phyloP scores from a whole-genome alignment of 2,113 vertebrate genomes.

The Tonatia bakeri region DNA sequence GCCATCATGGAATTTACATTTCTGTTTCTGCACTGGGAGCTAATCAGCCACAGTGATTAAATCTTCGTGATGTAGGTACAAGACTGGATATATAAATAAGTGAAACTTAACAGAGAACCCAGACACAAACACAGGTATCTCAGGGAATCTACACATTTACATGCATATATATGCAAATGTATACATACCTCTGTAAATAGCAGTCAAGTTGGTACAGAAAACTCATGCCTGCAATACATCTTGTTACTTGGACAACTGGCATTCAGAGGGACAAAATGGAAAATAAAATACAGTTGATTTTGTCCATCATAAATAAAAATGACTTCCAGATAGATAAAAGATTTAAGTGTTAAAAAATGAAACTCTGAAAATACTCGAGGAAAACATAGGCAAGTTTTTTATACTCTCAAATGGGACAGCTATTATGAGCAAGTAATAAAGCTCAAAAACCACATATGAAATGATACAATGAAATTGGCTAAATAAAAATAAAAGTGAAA shows the following conservation, averaged over 20 bases:
- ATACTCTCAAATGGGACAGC: neutral
- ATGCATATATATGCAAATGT: neutral
- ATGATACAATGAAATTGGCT: neutral
- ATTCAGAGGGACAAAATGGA: neutral
- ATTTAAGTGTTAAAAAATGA: neutral
- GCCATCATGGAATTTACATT: neutral
- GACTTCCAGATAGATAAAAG: neutral
- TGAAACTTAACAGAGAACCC: neutral
- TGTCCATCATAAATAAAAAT: neutral
- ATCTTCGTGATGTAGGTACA: neutral
- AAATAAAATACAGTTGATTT: neutral
- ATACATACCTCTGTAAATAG: neutral
- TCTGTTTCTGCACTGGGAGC: neutral
- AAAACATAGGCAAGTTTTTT: constrained; percentile 9
- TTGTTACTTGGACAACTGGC: neutral
- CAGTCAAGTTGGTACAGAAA: neutral
- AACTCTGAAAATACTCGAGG: neutral
- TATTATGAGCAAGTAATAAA: neutral
- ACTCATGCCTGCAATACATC: neutral
- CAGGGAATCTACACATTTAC: neutral
- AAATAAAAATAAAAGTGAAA: constrained; percentile 22
- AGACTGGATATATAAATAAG: neutral
- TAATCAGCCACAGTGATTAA: neutral
- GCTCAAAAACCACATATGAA: neutral
- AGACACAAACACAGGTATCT: neutral